phyloP scores from a whole-genome alignment of 2,888 invertebrate genomes.

The Monopis laevigella region DNA sequence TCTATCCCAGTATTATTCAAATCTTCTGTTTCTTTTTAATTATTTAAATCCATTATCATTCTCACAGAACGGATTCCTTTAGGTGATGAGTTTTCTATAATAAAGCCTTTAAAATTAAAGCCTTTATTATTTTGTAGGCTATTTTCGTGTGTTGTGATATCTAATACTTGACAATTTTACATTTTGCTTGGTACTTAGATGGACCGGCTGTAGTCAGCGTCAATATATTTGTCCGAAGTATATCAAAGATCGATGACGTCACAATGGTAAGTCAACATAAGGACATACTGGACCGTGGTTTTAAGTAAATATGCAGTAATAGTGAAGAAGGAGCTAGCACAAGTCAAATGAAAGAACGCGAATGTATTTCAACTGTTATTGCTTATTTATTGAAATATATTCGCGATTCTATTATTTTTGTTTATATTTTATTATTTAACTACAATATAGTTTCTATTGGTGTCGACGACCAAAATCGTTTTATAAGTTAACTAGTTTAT shows the following conservation, averaged over 20 bases:
- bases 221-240: constrained; percentile 99
- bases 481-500: too few species aligned
- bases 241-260: constrained; percentile 99
- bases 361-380: constrained; percentile 32
- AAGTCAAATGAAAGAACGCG: constrained; percentile 60
- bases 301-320: constrained; percentile 38
- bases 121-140: too few species aligned
- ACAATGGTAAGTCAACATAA: constrained; percentile 91
- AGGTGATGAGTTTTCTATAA: too few species aligned
- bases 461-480: constrained; percentile 67
- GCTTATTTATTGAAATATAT: constrained; percentile 8
- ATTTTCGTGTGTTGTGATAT: too few species aligned
- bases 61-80: too few species aligned
- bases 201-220: constrained; percentile 96
- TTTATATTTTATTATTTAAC: constrained; percentile 31
- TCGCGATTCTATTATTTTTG: constrained; percentile 33
- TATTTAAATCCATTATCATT: too few species aligned
- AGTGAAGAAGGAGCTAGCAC: constrained; percentile 22
- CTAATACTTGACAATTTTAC: constrained; percentile 10
- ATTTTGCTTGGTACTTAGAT: constrained; percentile 73
- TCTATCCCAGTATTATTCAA: too few species aligned
- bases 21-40: too few species aligned
- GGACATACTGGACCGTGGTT: constrained; percentile 44
- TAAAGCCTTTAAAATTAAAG: too few species aligned
- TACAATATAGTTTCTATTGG: constrained; percentile 46